A percentile compares a stretch with the other conserved stretches of the same genome.
phyloP scores from a whole-genome alignment of 2,113 vertebrate species.

The Trichechus manatus region DNA sequence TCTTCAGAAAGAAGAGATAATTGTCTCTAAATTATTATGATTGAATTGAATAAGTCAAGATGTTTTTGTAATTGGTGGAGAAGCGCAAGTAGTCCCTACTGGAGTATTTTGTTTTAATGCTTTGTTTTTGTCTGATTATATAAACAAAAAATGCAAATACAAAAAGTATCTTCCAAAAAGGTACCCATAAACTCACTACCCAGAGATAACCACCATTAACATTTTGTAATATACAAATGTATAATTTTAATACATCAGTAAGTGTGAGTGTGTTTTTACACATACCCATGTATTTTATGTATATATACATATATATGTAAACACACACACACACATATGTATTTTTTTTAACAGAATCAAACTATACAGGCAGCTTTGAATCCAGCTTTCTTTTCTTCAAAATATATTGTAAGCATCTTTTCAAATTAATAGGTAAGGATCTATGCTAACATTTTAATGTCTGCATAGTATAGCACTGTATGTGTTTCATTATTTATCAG shows the following conservation, averaged over 20 bases:
- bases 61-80: constrained; percentile 37
- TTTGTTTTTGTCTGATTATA: constrained; percentile 30
- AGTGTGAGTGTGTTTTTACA: not conserved
- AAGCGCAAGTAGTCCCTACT: not conserved
- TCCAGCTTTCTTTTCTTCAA: not conserved
- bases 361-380: not conserved
- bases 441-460: constrained; percentile 22
- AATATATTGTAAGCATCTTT: not conserved
- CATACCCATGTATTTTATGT: not conserved
- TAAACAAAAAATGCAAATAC: constrained; percentile 29
- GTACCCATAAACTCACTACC: not conserved
- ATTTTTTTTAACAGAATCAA: not conserved
- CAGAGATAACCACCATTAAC: not conserved
- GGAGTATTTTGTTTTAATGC: constrained; percentile 19
- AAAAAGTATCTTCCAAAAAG: not conserved
- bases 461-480: not conserved
- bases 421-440: not conserved
- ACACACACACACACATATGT: no score
- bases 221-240: not conserved
- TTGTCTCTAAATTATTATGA: constrained; percentile 54
- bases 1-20: constrained; percentile 56
- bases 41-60: constrained; percentile 61
- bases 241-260: not conserved
- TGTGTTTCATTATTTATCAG: not conserved
- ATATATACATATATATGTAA: not conserved